Base-by-base conservation (phyloP, 1,140 invertebrate genomes). In the Gonatopus flavifemur region DNA sequence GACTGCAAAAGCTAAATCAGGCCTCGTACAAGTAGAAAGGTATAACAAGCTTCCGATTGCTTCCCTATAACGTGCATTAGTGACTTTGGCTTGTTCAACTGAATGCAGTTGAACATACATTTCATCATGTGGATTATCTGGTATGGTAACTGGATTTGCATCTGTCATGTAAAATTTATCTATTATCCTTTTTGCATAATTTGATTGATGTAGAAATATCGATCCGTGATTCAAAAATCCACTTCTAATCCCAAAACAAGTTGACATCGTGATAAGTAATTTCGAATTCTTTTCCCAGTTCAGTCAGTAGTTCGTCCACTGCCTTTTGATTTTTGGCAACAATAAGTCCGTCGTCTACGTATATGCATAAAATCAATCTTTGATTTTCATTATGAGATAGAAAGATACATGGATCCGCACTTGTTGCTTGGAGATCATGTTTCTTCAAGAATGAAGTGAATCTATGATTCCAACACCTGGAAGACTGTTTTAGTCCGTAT, bases 1-100 rank as follows among this genome's bases (percentile, higher is more conserved):
- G 0, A 78, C 68, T 15, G 71, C 66, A 53, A 59, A 76, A 35
- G 65, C 37, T 45, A 71, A 60, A 60, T 80, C 72, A 45, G 76
- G 77, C 35, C 79, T 35, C 40, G 77, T 74, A 16, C 53, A 56
- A n/a, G 46, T 55, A 5, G 65, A 53, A 2, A 79, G 38, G 57
- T 77, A 78, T 55, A 78, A 59, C 5, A 80, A 53, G 12, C 53
- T 55, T 7, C 72, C 73, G n/a, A 79, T 62, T 9, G 67, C 59
- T 54, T 76, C 46, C 52, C 66, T 53, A 57, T 70, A 78, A 38
- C 52, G 32, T 21, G 45, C 42, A 25, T 47, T 10, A 12, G 28
- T 36, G 24, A 36, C 15, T 43, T 37, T 35, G 12, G 39, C 19
- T 8, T 16, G 20, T 12, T 36, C 9, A 31, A 30, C 18, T n/a